Base-by-base conservation (phyloP, 2,113 vertebrate genomes). In the Cyrtonyx montezumae region DNA sequence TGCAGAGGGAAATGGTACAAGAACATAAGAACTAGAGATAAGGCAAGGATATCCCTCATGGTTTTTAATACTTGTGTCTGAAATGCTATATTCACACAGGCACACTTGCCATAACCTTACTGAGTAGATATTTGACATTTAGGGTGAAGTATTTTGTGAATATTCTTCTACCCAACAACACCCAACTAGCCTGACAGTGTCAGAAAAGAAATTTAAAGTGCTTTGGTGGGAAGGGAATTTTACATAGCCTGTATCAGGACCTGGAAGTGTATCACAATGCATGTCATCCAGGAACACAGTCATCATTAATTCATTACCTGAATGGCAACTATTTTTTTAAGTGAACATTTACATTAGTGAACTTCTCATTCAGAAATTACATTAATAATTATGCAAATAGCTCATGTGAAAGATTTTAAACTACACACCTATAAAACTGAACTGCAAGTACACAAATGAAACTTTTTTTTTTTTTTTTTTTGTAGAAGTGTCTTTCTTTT, bases 241-340 rank as follows among this genome's bases (percentile, higher is more conserved):
- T 84, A 25, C 8, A 70, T n/a, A 51, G 14, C 10, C 4, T 46
- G 20, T 53, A 70, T 26, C 5, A 59, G 28, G 25, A 67, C 8
- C 17, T 78, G 15, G 7, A 40, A 4, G 5, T 36, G 3, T 34
- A 70, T 34, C 8, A 66, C 11, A 62, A 9, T 21, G 26, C 3
- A 32, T 0, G 2, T 25, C 6, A 19, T 8, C 62, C 16, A 42
- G 36, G 11, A 7, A 5, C 4, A 37, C 7, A 67, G 21, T 4
- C 3, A 2, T 87, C 5, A 4, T 74, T 76, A 32, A 28, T 22
- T 11, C 11, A 34, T 71, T 70, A 42, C 7, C 5, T 42, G 13
- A 76, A 28, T 17, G 17, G 7, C 80, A 75, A 78, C 32, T 5
- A 14, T 3, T 5, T 22, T 69, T 83, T 30, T 30, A 65, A 56